Base-by-base conservation (phyloP, 2,888 invertebrate species). In the Coenonympha glycerion region DNA sequence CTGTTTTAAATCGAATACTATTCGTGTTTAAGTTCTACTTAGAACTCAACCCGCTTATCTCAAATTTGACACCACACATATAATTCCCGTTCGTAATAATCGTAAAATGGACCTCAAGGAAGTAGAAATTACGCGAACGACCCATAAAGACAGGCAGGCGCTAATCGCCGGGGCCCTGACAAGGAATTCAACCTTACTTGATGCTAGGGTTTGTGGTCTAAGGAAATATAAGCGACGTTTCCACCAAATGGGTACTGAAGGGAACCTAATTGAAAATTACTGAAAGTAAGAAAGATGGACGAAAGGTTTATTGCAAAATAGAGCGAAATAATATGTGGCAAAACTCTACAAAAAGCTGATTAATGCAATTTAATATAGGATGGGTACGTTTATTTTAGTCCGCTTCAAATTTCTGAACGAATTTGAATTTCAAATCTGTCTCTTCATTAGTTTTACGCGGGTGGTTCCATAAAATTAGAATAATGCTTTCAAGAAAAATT, bases 81-180 rank as follows among this genome's bases (percentile, higher is more conserved):
- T 47, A 37, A 45, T 51, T 51, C 47, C 39, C 28, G 22, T 34
- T 33, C 24, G 39, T 26, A 49, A 52, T 54, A 51, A 44, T 44
- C 51, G 54, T 56, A 49, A 51, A 53, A 55, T 24, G 39, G 36
- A 48, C 50, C 28, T 41, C 28, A 45, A 39, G 49, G 46, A 40
- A 37, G 52, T 58, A 52, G 58, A 57, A 62, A 63, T 62, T 56
- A 64, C 56, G 19, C 52, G 46, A 48, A 58, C 53, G 58, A 62
- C 55, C 61, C 54, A 63, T 61, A 62, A 61, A 65, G 56, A 56
- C 58, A 54, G 56, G 13, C 47, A 52, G 49, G 34, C 39, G 54
- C 53, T 60, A 61, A 66, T 60, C 55, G 59, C 52, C 49, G 16
- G 47, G 49, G 28, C 52, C 49, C 48, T 49, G 54, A 56, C 53